phyloP scores from a whole-genome alignment of 2,888 invertebrate genomes.

The Capitulum mitella region DNA sequence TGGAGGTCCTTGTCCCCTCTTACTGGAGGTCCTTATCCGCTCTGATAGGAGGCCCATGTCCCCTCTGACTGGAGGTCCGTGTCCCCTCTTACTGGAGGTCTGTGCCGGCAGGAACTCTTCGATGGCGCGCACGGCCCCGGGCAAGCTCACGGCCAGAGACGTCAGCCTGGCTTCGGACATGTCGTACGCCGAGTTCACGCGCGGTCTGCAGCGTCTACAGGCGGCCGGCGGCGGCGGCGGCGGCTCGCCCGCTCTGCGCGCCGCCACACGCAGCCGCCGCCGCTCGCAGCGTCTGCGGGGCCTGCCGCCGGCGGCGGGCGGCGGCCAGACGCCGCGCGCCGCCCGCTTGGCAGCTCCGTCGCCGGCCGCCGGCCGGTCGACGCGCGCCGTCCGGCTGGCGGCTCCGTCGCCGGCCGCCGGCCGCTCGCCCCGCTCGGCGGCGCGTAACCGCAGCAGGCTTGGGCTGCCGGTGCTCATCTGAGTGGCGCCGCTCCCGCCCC shows the following conservation, averaged over 20 bases:
- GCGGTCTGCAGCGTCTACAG: conserved; percentile 1
- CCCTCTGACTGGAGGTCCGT: no score
- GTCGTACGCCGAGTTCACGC: conserved; percentile 15
- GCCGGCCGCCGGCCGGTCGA: not conserved
- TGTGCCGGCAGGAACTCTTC: not conserved
- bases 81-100: no score
- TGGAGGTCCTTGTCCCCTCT: no score
- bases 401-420: not conserved
- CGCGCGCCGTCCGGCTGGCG: not conserved
- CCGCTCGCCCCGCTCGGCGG: not conserved
- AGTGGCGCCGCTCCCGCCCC: not conserved
- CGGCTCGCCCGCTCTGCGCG: not conserved
- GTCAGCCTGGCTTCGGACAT: not conserved
- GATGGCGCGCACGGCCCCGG: conserved; percentile 10
- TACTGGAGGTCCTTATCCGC: no score
- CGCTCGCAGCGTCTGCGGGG: conserved; percentile 7
- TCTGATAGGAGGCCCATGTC: no score
- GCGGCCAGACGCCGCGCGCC: not conserved
- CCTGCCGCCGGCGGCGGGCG: not conserved
- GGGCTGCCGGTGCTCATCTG: not conserved
- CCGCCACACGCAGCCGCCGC: not conserved
- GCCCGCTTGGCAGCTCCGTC: not conserved
- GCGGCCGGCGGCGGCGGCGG: not conserved
- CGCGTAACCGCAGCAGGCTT: not conserved
- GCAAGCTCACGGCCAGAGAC: not conserved